phyloP scores from a whole-genome alignment of 92 coral and sea anemone species.

The Porites divaricata region DNA sequence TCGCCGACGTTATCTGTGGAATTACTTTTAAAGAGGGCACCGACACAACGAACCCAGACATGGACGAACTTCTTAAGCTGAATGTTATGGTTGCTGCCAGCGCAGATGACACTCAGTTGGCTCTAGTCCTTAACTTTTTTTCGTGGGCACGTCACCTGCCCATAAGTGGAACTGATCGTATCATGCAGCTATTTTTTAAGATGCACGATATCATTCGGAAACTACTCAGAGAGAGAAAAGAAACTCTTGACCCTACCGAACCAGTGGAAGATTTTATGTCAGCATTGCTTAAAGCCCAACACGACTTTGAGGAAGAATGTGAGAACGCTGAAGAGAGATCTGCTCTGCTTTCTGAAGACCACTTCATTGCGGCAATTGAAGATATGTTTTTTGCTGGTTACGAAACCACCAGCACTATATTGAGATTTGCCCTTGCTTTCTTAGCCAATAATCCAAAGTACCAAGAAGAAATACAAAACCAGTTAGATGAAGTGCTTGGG shows the following conservation, averaged over 20 bases:
- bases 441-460: constrained; percentile 12
- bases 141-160: constrained; percentile 5
- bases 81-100: not conserved
- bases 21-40: constrained; percentile 55
- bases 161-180: not conserved
- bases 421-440: constrained; percentile 39
- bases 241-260: constrained; percentile 30
- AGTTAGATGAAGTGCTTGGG: constrained; percentile 33
- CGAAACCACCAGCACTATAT: constrained; percentile 44
- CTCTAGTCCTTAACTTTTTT: not conserved
- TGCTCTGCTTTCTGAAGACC: constrained; percentile 26
- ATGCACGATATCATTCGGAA: constrained; percentile 30
- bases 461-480: constrained; percentile 35
- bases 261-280: constrained; percentile 41
- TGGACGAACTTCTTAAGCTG: constrained; percentile 19
- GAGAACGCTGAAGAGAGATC: constrained; percentile 22
- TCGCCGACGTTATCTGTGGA: constrained; percentile 63
- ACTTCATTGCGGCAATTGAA: constrained; percentile 29
- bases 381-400: constrained; percentile 50
- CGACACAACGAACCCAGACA: constrained; percentile 47
- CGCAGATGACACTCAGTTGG: not conserved
- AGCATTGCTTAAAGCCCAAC: not conserved
- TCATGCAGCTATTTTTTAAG: not conserved
- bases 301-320: not conserved
- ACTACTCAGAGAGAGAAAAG: not conserved